These are phyloP conservation scores for Drosophila mayri DNA, from an alignment of 1,140 invertebrate species.

Conservation along the genomic window DNA sequence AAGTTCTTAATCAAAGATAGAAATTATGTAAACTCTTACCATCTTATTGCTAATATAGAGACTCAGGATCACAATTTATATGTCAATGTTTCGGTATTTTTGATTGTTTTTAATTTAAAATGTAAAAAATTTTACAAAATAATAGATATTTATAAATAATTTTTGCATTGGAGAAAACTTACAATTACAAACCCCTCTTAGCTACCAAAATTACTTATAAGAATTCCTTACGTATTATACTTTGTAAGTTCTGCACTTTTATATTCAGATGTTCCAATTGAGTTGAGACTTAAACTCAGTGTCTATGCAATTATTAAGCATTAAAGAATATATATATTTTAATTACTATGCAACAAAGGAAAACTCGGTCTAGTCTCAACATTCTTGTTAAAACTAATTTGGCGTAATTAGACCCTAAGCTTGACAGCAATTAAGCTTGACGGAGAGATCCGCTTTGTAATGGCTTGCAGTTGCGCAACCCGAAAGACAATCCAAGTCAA, in stretches of 20 bases:
- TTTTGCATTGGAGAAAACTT: no score
- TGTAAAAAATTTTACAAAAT: not conserved
- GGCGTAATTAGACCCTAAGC: conserved; percentile 66
- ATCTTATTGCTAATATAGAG: no score
- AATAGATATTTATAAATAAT: no score
- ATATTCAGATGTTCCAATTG: not conserved
- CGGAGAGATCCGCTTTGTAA: conserved; percentile 73
- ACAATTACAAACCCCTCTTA: no score
- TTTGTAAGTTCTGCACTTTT: not conserved
- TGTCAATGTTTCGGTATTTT: not conserved
- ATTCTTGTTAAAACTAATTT: conserved; percentile 64
- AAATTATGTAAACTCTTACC: no score
- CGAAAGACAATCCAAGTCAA: conserved; percentile 56
- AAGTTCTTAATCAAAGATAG: not conserved
- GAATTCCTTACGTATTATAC: not conserved
- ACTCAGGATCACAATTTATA: not conserved
- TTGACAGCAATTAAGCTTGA: conserved; percentile 57
- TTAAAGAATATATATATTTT: conserved; percentile 29
- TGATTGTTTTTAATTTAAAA: not conserved
- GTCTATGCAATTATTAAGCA: conserved; percentile 20
- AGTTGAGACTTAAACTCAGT: not conserved
- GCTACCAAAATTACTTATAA: not conserved
- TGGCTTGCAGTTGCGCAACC: conserved; percentile 58
- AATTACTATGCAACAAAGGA: conserved; percentile 44
- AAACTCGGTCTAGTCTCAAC: conserved; percentile 24